A percentile compares a stretch with the other conserved stretches of the same genome.
These are phyloP conservation scores for Mythimna impura DNA, from an alignment of 2,888 invertebrate species.

Conservation along the genomic window DNA sequence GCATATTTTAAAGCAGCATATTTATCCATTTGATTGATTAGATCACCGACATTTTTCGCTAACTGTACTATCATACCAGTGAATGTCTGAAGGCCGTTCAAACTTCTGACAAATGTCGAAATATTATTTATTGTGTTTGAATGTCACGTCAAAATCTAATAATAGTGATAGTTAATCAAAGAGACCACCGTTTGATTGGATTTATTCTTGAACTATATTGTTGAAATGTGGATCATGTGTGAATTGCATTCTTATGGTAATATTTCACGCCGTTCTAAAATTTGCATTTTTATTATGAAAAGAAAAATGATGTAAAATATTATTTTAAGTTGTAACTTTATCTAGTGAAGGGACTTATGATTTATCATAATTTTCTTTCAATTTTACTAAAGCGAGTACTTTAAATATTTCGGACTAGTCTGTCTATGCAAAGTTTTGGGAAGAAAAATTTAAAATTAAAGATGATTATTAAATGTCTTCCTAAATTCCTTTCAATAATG, in stretches of 20 bases:
- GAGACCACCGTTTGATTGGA: conserved; percentile 28
- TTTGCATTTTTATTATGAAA: conserved; percentile 27
- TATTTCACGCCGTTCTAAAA: conserved; percentile 23
- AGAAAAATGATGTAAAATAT: not conserved
- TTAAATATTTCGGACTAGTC: not conserved
- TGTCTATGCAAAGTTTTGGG: too few relatives aligned
- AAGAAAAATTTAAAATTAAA: too few relatives aligned
- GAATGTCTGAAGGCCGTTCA: conserved; percentile 69
- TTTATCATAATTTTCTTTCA: not conserved
- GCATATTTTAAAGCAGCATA: not conserved
- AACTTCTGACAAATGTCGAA: conserved; percentile 68
- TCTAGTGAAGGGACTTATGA: not conserved
- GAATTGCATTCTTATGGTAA: conserved; percentile 34
- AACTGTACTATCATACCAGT: conserved; percentile 56
- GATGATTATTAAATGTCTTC: not conserved
- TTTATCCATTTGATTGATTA: conserved; percentile 42
- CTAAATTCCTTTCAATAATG: not conserved
- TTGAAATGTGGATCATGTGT: conserved; percentile 47
- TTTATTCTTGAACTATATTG: conserved; percentile 37
- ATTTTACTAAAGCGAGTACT: not conserved
- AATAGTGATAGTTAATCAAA: conserved; percentile 49
- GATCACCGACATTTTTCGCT: conserved; percentile 29
- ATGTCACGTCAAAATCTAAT: conserved; percentile 65
- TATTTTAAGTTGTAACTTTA: not conserved
- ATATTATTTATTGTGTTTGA: conserved; percentile 71